Conservation (phyloP, 2,888 invertebrate species). For the Cheilosia soror region DNA sequence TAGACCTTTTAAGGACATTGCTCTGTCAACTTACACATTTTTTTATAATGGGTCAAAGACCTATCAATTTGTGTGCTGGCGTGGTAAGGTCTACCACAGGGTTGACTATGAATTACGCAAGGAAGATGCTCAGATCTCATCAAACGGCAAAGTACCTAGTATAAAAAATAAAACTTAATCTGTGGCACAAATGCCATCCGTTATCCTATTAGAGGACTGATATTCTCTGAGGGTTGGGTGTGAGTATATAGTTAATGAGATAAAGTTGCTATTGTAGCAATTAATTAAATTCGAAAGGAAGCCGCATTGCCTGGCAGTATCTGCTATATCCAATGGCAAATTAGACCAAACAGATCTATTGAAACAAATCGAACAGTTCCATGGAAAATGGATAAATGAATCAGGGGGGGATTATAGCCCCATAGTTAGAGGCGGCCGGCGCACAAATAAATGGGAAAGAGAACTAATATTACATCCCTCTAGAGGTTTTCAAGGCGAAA, state of each 20-base stretch:
- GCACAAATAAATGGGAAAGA: no score
- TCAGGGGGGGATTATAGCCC: slow-evolving; percentile 38
- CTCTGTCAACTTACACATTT: neutral
- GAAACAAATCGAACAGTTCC: slow-evolving; percentile 47
- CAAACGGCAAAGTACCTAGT: neutral
- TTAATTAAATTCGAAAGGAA: slow-evolving; percentile 71
- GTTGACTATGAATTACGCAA: no score
- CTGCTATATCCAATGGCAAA: slow-evolving; percentile 45
- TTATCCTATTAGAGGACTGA: slow-evolving; percentile 63
- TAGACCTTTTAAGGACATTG: slow-evolving; percentile 9
- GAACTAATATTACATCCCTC: slow-evolving; percentile 26
- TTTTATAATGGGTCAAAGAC: no score
- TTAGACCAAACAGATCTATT: slow-evolving; percentile 47
- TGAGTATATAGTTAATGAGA: slow-evolving; percentile 62
- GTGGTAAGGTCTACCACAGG: no score
- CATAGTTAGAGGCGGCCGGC: slow-evolving; percentile 5
- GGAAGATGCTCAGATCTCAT: neutral
- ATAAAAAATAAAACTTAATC: slow-evolving; percentile 60
- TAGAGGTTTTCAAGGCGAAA: neutral
- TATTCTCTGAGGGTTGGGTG: slow-evolving; percentile 62
- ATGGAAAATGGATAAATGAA: slow-evolving; percentile 45
- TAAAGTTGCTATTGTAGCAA: slow-evolving; percentile 72
- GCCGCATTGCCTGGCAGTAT: slow-evolving; percentile 45
- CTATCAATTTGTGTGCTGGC: no score
- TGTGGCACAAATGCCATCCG: slow-evolving; percentile 69